Evolutionary conservation across 2,888 invertebrate species (phyloP), one percentile per base, ranked within the genome.

Genomic region (Ecliptopera silaceata): DNA sequence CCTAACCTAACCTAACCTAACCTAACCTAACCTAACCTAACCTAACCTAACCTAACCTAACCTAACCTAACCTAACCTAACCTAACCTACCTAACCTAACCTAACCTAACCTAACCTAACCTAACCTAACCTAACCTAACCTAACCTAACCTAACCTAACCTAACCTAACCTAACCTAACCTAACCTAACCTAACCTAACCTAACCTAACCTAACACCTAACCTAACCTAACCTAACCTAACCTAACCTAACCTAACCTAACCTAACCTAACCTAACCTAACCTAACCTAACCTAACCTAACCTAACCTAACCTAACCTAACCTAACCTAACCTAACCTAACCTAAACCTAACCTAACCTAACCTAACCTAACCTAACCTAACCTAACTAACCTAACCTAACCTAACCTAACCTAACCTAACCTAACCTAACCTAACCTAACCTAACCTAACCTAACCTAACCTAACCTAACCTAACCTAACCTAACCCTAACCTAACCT

Each of bases 271-370:
- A 50, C 49, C 52, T 49, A 46, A 42, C 56, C 54, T 51, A 51
- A 51, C 56, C 56, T 54, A 43, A 46, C 52, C 52, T 50, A 42
- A 42, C 56, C 56, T 51, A 45, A 48, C 59, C 59, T 52, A 48
- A 48, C 59, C 56, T 52, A 45, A 48, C 59, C 59, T 48, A 45
- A 48, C 59, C 56, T 48, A 45, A 47, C 59, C 56, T 48, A 45
- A 47, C 59, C 56, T 48, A 44, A 47, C 59, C 56, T 50, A 46
- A 60, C 61, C 61, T 54, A 47, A 54, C 61, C 56, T 50, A 56
- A 48, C 49, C 48, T 34, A n/a, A 56, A 43, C 43, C 43, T 43
- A 48, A 55, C 55, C 55, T 48, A 48, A 56, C 49, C 49, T 38
- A 45, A 49, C 56, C 56, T 38, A 44, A 49, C 49, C 56, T 38